Conservation (phyloP, 2,888 invertebrate genomes). For the Mycalesis mineus region DNA sequence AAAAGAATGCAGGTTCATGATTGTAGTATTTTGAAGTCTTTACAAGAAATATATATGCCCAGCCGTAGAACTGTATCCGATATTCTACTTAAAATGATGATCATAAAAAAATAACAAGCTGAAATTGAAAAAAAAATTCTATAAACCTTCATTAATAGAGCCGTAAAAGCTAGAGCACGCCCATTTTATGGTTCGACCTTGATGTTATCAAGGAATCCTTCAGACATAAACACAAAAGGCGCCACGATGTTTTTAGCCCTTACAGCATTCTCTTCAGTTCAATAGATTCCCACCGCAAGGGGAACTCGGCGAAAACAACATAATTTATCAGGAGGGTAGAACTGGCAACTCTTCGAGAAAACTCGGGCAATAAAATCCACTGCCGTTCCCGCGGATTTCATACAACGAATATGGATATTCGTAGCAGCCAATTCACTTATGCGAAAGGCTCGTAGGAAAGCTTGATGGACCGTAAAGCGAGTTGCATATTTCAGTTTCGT, state of each 20-base stretch:
- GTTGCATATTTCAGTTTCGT: conserved; percentile 32
- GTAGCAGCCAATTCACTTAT: conserved; percentile 64
- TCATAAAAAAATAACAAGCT: no score
- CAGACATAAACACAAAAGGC: conserved; percentile 51
- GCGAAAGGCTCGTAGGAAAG: conserved; percentile 46
- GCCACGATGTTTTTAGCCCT: conserved; percentile 38
- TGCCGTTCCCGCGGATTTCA: conserved; percentile 53
- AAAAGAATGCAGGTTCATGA: no score
- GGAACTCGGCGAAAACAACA: conserved; percentile 73
- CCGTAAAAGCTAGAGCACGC: neutral
- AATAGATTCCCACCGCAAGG: conserved; percentile 38
- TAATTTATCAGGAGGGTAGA: conserved; percentile 72
- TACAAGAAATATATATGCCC: no score
- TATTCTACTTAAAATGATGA: no score
- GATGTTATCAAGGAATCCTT: conserved; percentile 19
- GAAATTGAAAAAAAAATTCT: no score
- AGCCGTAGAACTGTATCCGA: no score
- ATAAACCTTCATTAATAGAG: neutral
- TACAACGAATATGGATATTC: conserved; percentile 63
- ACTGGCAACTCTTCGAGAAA: conserved; percentile 57
- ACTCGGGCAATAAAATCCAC: conserved; percentile 66
- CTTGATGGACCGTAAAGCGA: conserved; percentile 39
- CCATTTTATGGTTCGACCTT: conserved; percentile 19
- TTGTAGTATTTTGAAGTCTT: no score
- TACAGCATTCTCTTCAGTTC: conserved; percentile 22